phyloP scores from a whole-genome alignment of 2,797 vertebrate genomes.

The Alauda arvensis region DNA sequence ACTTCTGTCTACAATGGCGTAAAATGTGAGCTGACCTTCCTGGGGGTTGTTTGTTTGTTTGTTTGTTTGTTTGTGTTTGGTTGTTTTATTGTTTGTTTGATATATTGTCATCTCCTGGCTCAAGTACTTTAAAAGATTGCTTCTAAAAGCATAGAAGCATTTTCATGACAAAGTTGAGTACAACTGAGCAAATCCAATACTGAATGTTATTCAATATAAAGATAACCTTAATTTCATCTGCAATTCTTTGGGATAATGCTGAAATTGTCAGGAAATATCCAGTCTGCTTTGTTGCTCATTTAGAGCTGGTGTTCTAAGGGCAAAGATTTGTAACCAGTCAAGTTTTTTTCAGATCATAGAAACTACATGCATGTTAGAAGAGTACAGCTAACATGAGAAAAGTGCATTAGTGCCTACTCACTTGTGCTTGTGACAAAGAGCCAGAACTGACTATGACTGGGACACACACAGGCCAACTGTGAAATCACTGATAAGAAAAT shows the following conservation, averaged over 20 bases:
- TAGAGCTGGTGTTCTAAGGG: not conserved
- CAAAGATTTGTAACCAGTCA: not conserved
- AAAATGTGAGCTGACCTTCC: not conserved
- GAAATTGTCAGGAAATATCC: constrained; percentile 9
- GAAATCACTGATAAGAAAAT: not conserved
- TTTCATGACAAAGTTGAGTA: not conserved
- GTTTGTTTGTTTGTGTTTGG: not conserved
- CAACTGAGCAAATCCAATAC: not conserved
- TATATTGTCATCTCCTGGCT: not conserved
- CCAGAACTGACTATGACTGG: not conserved
- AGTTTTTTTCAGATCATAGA: not conserved
- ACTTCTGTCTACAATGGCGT: not conserved
- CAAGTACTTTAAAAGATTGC: not conserved
- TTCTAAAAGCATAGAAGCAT: not conserved
- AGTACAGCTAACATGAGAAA: not conserved
- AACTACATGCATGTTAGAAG: not conserved
- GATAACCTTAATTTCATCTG: constrained; percentile 3
- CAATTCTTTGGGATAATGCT: constrained; percentile 38
- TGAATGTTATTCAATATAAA: constrained; percentile 44
- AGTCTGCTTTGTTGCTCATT: constrained; percentile 6
- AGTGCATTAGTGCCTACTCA: not conserved
- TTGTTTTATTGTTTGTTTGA: not conserved
- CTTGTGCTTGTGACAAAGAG: not conserved
- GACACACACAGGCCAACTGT: not conserved
- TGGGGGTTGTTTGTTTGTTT: not conserved